Evolutionary conservation across 2,888 invertebrate species (phyloP).

Genomic region (Cryptocephalus primarius): DNA sequence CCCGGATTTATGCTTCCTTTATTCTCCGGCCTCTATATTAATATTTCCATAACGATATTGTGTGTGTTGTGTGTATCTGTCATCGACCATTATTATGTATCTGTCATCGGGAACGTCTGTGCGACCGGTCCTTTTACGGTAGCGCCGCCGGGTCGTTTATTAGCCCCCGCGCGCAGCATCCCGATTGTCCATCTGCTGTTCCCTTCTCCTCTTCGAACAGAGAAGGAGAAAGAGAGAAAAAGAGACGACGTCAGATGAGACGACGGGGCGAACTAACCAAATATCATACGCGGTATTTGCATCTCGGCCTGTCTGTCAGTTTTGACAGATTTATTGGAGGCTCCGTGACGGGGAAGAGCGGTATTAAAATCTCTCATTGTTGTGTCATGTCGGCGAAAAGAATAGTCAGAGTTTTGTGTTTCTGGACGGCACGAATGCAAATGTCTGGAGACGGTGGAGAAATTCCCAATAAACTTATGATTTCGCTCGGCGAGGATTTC

Average conservation of each 20-base stretch:
- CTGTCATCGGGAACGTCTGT: conserved; percentile 29
- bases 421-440: no score
- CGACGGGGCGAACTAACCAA: conserved; percentile 23
- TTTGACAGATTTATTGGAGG: conserved; percentile 38
- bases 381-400: conserved; percentile 16
- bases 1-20: conserved; percentile 34
- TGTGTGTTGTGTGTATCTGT: no score
- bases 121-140: conserved; percentile 15
- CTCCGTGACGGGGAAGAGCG: conserved; percentile 14
- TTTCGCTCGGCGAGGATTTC: no score
- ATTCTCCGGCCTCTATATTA: conserved; percentile 31
- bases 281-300: conserved; percentile 35
- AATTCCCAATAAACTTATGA: no score
- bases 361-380: conserved; percentile 33
- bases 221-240: background rate
- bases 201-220: no score
- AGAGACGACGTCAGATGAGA: conserved; percentile 17
- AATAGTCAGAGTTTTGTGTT: background rate
- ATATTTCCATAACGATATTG: conserved; percentile 37
- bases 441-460: no score
- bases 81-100: conserved; percentile 23
- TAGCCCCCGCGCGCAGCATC: conserved; percentile 19
- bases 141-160: conserved; percentile 30
- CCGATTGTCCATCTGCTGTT: conserved; percentile 24
- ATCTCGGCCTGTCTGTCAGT: conserved; percentile 29